Evolutionary conservation across 2,797 vertebrate genomes (phyloP).

Genomic region (Galago senegalensis): DNA sequence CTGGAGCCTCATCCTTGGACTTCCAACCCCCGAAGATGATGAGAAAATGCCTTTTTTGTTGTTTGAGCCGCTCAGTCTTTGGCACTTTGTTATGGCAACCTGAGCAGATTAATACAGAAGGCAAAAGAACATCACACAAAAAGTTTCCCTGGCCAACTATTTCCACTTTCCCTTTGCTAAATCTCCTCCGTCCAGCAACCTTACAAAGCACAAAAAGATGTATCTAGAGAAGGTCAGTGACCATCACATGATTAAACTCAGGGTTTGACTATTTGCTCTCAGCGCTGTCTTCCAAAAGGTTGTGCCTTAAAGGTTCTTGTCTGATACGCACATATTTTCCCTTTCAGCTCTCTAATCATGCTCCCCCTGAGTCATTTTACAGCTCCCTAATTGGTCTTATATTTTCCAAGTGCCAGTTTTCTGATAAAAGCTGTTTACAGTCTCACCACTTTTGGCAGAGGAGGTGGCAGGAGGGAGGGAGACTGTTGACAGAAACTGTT

Average conservation of each 20-base stretch:
- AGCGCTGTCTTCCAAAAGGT: constrained; percentile 73
- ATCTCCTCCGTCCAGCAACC: not conserved
- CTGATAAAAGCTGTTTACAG: constrained; percentile 77
- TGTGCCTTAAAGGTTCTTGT: constrained; percentile 63
- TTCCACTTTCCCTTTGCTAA: constrained; percentile 10
- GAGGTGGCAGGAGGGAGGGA: not conserved
- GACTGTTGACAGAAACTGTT: constrained; percentile 56
- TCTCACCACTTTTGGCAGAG: constrained; percentile 41
- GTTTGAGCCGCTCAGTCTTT: not conserved
- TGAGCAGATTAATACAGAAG: not conserved
- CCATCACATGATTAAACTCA: not conserved
- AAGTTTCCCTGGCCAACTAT: constrained; percentile 29
- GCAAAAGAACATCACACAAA: constrained; percentile 13
- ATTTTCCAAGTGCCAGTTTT: constrained; percentile 76
- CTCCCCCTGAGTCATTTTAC: constrained; percentile 45
- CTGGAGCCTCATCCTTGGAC: not conserved
- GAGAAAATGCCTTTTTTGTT: not conserved
- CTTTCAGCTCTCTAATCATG: not conserved
- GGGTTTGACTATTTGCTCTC: constrained; percentile 53
- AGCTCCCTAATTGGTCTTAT: constrained; percentile 77
- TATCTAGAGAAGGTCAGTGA: not conserved
- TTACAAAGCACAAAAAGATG: constrained; percentile 8
- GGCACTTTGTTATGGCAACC: not conserved
- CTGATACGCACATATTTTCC: not conserved
- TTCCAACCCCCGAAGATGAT: not conserved